Percentiles rank a stretch among this genome's conserved stretches.
These are phyloP conservation scores for Zonotrichia leucophrys DNA, from an alignment of 2,113 vertebrate genomes.

Conservation along the genomic window DNA sequence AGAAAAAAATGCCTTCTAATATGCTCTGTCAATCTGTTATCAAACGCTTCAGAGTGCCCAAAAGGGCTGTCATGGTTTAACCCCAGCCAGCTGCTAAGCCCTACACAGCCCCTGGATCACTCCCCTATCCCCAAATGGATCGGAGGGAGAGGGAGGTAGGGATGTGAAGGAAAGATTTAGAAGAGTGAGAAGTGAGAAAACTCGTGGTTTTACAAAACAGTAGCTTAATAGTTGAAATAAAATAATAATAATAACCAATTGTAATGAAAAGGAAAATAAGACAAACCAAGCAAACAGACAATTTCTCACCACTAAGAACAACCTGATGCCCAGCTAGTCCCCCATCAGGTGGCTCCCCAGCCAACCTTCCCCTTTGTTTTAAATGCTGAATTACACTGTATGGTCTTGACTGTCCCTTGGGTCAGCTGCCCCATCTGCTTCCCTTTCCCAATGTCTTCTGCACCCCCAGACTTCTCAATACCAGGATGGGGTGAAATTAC, in stretches of 20 bases:
- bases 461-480: background rate
- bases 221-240: background rate
- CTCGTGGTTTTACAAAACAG: background rate
- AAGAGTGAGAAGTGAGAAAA: background rate
- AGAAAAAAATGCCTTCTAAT: background rate
- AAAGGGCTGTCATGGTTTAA: background rate
- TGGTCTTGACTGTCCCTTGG: background rate
- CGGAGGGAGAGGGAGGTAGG: background rate
- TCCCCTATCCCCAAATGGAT: too few relatives aligned
- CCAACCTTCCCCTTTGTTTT: background rate
- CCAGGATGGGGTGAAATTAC: too few relatives aligned
- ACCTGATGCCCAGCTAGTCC: background rate
- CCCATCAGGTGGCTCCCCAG: accelerated
- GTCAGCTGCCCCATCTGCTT: background rate
- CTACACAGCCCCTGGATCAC: background rate
- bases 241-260: background rate
- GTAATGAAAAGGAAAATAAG: background rate
- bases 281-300: background rate
- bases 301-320: background rate
- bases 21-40: background rate
- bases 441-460: background rate
- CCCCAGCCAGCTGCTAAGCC: background rate
- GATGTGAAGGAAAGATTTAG: background rate
- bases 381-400: background rate
- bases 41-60: background rate